phyloP scores from a whole-genome alignment of 2,888 invertebrate genomes.

The Hirtodrosophila alboralis region DNA sequence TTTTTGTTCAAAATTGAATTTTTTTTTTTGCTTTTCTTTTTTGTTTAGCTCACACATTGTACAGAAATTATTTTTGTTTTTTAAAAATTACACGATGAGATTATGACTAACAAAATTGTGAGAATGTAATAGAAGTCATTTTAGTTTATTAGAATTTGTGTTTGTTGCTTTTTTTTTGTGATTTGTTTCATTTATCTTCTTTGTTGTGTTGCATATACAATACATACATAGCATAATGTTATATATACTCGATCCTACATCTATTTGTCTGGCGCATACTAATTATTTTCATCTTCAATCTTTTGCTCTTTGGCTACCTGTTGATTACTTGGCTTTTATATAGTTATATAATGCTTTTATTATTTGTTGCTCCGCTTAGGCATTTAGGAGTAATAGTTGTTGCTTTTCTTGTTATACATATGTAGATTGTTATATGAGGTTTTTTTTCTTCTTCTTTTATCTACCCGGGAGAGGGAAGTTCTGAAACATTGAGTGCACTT shows the following conservation, averaged over 20 bases:
- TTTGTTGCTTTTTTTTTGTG: slow-evolving; percentile 34
- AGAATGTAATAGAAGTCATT: slow-evolving; percentile 80
- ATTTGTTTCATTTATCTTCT: slow-evolving; percentile 26
- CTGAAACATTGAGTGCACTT: slow-evolving; percentile 76
- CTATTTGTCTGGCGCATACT: slow-evolving; percentile 54
- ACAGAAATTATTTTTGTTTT: slow-evolving; percentile 56
- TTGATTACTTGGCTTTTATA: slow-evolving; percentile 49
- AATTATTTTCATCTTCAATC: slow-evolving; percentile 34
- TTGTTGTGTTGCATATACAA: slow-evolving; percentile 34
- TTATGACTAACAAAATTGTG: slow-evolving; percentile 80
- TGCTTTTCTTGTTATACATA: slow-evolving; percentile 40
- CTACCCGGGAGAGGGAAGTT: slow-evolving; percentile 31
- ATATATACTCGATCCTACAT: slow-evolving; percentile 49
- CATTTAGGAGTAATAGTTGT: slow-evolving; percentile 39
- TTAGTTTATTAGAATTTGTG: slow-evolving; percentile 36
- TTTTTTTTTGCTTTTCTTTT: too few relatives aligned
- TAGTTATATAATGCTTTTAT: slow-evolving; percentile 62
- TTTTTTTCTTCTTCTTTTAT: slow-evolving; percentile 16
- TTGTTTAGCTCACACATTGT: slow-evolving; percentile 58
- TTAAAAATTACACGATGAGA: slow-evolving; percentile 74
- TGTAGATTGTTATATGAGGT: slow-evolving; percentile 32
- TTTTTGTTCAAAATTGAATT: slow-evolving; percentile 33
- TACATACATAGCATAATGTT: slow-evolving; percentile 34
- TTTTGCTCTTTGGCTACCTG: slow-evolving; percentile 56
- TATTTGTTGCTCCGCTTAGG: slow-evolving; percentile 60